Evolutionary conservation across 2,797 vertebrate species (phyloP).

Genomic region (Adrianichthys oophorus): DNA sequence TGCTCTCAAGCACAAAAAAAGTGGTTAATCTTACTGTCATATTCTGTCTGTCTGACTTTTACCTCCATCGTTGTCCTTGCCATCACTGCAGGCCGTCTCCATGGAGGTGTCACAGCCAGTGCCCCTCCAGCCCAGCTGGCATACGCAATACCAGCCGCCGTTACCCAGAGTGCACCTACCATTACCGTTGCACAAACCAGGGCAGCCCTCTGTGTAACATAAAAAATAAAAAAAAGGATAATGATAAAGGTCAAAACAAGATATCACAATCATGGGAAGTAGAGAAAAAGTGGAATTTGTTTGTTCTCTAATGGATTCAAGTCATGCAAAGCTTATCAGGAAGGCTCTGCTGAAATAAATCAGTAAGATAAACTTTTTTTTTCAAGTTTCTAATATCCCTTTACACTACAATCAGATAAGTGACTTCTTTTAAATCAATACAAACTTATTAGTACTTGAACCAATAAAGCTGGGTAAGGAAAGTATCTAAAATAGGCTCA

Average conservation of each 20-base stretch:
- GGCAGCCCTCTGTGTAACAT: slow-evolving; percentile 92
- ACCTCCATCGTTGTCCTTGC: slow-evolving; percentile 99
- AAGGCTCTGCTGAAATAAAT: slow-evolving; percentile 57
- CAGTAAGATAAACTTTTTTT: slow-evolving; percentile 68
- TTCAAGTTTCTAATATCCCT: slow-evolving; percentile 72
- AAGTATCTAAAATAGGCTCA: no score
- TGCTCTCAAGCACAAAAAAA: slow-evolving; percentile 14
- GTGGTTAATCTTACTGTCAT: slow-evolving; percentile 36
- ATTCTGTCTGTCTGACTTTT: slow-evolving; percentile 65
- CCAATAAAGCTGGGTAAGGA: background rate
- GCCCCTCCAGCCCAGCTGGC: slow-evolving; percentile 98
- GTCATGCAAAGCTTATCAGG: slow-evolving; percentile 25
- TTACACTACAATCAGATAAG: slow-evolving; percentile 67
- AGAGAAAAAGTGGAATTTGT: slow-evolving; percentile 1
- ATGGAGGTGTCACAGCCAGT: slow-evolving; percentile 95
- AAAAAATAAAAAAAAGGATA: slow-evolving; percentile 54
- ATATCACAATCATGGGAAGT: slow-evolving; percentile 4
- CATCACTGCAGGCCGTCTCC: slow-evolving; percentile 94
- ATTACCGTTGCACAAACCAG: slow-evolving; percentile 95
- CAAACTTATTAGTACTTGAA: slow-evolving; percentile 68
- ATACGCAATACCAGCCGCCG: slow-evolving; percentile 97
- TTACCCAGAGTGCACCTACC: slow-evolving; percentile 97
- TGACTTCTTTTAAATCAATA: slow-evolving; percentile 75
- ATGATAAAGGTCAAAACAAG: slow-evolving; percentile 5
- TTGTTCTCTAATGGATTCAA: slow-evolving; percentile 17